Conservation (phyloP, 2,113 vertebrate species). For the Sylvilagus bachmani region DNA sequence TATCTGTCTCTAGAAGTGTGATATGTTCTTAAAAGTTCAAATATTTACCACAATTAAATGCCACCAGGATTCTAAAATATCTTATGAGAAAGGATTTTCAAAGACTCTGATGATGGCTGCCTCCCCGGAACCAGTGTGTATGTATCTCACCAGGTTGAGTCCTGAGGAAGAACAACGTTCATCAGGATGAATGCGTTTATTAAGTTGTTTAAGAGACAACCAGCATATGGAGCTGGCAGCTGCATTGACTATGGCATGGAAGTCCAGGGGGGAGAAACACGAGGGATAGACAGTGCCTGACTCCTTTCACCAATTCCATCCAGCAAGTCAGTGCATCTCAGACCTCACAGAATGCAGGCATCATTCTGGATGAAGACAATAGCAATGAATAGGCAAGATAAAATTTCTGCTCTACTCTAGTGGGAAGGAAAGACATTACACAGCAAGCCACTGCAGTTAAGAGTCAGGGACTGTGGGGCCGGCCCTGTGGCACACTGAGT, state of each 20-base stretch:
- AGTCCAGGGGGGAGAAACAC: not conserved
- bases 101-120: not conserved
- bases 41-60: not conserved
- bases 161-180: accelerated
- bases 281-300: not conserved
- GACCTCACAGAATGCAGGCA: not conserved
- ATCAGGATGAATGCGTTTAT: too few species aligned
- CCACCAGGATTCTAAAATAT: not conserved
- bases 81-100: not conserved
- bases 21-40: not conserved
- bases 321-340: not conserved
- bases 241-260: not conserved
- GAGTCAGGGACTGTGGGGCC: not conserved
- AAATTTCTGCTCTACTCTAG: not conserved
- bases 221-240: not conserved
- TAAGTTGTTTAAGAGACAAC: too few species aligned
- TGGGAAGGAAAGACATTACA: too few species aligned
- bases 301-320: not conserved
- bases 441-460: too few species aligned
- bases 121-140: accelerated
- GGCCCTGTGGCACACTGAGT: too few species aligned
- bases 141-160: accelerated
- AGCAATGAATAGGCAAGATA: not conserved
- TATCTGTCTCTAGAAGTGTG: not conserved
- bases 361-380: not conserved